phyloP scores from a whole-genome alignment of 2,113 vertebrate species.

The Meles meles region DNA sequence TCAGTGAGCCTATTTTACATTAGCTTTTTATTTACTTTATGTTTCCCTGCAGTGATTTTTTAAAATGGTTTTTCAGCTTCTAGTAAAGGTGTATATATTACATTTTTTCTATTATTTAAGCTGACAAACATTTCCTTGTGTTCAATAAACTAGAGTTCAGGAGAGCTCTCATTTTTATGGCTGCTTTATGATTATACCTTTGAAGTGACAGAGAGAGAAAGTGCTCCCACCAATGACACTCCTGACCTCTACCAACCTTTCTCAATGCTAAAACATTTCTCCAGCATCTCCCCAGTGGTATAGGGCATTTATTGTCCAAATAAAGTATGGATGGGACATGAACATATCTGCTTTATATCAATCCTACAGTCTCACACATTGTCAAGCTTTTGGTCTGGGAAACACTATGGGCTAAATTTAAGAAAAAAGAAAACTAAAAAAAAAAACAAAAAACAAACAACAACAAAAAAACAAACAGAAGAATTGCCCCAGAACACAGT shows the following conservation, averaged over 20 bases:
- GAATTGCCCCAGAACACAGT: background rate
- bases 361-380: background rate
- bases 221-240: background rate
- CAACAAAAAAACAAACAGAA: background rate
- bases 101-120: constrained; percentile 12
- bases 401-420: background rate
- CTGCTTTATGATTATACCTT: background rate
- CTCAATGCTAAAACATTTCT: background rate
- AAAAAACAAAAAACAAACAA: background rate
- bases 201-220: background rate
- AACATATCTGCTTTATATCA: background rate
- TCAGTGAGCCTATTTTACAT: constrained; percentile 42
- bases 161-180: constrained; percentile 1
- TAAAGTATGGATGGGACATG: background rate
- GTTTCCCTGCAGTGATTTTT: constrained; percentile 37
- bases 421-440: background rate
- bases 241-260: background rate
- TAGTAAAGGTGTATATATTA: constrained; percentile 47
- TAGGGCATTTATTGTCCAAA: background rate
- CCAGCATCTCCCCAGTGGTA: background rate
- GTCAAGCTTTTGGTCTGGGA: background rate
- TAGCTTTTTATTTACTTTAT: constrained; percentile 55
- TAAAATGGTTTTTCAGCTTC: background rate
- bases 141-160: constrained; percentile 26
- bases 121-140: constrained; percentile 28